Base-by-base conservation (phyloP, 2,113 vertebrate species). In the Colistium nudipinnis region DNA sequence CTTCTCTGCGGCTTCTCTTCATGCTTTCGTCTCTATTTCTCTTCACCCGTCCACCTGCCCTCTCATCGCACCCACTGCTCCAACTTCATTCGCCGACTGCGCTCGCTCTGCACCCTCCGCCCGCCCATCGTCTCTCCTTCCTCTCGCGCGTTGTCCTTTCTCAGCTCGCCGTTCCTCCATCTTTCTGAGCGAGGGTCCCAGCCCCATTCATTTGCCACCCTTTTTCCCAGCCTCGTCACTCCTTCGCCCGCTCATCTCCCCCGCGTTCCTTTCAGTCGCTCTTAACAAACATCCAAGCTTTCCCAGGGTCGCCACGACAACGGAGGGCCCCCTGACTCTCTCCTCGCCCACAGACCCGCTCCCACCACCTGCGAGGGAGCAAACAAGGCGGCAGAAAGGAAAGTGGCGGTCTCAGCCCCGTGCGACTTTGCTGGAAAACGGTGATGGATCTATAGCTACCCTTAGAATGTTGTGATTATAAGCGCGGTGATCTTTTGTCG, bases 261-360 rank as follows among this genome's bases (percentile, higher is more conserved):
- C 63, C 52, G 33, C n/a, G 14, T 66, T 64, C 80, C 60, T 84
- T 83, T 87, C 68, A 84, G 51, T 56, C 67, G 51, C 55, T 41
- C 65, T 77, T 47, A 70, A 83, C 84, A 89, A 88, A 82, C 76
- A 89, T 72, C 71, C 31, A 16, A 70, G 56, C 56, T 88, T 90
- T 87, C 87, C 85, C 90, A 64, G 73, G 36, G 84, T 90, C 63
- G 73, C 47, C 87, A 79, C 33, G 88, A 87, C 87, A 83, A 90
- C 90, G 4, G 25, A 65, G 17, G 28, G n/a, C 28, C 55, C 41
- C 63, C 70, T 19, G 27, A 65, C 44, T 72, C 67, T 72, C 67
- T 74, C 49, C 17, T 55, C 71, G 59, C 22, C 36, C 33, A 28
- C 55, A 64, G 35, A 36, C 48, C 64, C 33, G 64, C 66, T 66